Base-by-base conservation (phyloP, 2,797 vertebrate genomes). In the Poeciliopsis paucimaculata region DNA sequence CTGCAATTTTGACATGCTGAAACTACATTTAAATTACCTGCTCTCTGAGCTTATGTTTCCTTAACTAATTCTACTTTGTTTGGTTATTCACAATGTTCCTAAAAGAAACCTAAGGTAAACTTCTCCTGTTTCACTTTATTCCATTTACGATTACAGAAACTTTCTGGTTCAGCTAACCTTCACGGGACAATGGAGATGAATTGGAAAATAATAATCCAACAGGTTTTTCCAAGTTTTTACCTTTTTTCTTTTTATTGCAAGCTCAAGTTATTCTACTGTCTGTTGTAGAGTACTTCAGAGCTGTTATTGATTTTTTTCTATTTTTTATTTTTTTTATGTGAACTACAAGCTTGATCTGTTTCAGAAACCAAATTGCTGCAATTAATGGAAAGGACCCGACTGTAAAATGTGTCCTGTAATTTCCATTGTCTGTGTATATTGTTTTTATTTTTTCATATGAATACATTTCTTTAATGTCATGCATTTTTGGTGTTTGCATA, bases 401-500 rank as follows among this genome's bases (percentile, higher is more conserved):
- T 45, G 13, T 71, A 71, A 43, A 46, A 46, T 28, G 13, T 45
- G 26, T 18, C 12, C 26, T 45, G 68, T 16, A 71, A 46, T 46
- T 71, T 28, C 26, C 26, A 13, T 45, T 15, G 49, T 8, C 34
- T 8, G 5, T 26, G 20, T 26, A 26, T 20, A 73, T 51, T 53
- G 28, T 11, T 73, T 28, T 20, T 34, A 15, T 71, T 71, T 18
- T 70, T 80, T 9, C 55, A 75, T 49, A 41, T 10, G 9, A 16
- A 16, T 55, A 72, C 46, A 53, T 47, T n/a, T 39, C 9, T 41
- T 41, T 76, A 26, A 15, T 11, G 39, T 71, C 53, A 31, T 77
- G 57, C 46, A 72, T 85, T 66, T 41, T 77, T 75, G 23, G 57
- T 34, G 39, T 74, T 71, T 73, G 46, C 45, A 80, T 83, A 23